These are phyloP conservation scores for Knipowitschia caucasica DNA, from an alignment of 2,797 vertebrate genomes.

Conservation along the genomic window DNA sequence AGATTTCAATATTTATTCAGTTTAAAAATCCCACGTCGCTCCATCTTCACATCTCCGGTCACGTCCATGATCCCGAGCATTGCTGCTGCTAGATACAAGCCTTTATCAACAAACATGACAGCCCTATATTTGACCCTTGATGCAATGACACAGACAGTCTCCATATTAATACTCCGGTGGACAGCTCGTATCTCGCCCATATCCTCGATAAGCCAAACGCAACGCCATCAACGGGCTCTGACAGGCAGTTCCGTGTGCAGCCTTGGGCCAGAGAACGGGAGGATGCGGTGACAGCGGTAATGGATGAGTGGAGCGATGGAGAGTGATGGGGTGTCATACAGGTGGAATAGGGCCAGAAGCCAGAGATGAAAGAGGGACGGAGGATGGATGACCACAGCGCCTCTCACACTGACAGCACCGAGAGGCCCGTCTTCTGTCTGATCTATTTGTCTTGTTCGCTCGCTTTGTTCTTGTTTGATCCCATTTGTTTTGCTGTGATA, in stretches of 20 bases:
- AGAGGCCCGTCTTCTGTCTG: constrained; percentile 62
- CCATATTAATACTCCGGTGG: constrained; percentile 32
- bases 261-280: constrained; percentile 67
- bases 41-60: too few species aligned
- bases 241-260: constrained; percentile 61
- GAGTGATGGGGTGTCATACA: constrained; percentile 71
- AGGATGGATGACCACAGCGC: constrained; percentile 61
- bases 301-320: constrained; percentile 66
- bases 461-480: constrained; percentile 31
- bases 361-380: constrained; percentile 54
- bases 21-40: too few species aligned
- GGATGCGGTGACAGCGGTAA: constrained; percentile 60
- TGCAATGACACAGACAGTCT: background rate
- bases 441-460: constrained; percentile 56
- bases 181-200: constrained; percentile 39
- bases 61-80: too few species aligned
- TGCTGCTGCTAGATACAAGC: too few species aligned
- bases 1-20: too few species aligned
- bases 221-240: constrained; percentile 51
- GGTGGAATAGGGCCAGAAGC: constrained; percentile 66
- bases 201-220: constrained; percentile 55
- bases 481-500: background rate
- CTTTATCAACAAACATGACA: background rate
- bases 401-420: constrained; percentile 50
- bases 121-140: background rate